phyloP scores from a whole-genome alignment of 2,113 vertebrate genomes.

The Cepphus grylle region DNA sequence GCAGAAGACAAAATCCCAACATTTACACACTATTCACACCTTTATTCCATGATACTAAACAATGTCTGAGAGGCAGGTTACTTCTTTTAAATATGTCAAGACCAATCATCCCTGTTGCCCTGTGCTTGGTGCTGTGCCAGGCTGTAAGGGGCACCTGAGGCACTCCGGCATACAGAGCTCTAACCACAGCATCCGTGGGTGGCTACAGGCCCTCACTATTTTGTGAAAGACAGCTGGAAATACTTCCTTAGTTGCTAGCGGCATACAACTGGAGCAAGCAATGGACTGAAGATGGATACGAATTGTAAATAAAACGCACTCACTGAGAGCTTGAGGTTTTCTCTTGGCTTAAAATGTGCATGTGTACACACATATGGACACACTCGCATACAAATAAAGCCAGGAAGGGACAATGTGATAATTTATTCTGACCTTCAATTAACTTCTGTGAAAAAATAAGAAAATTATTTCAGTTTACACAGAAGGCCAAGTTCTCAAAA shows the following conservation, averaged over 20 bases:
- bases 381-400: neutral
- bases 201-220: neutral
- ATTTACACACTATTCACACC: neutral
- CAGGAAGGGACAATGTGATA: neutral
- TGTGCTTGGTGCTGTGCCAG: rapidly evolving
- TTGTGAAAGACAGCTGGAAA: neutral
- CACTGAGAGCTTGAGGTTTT: neutral
- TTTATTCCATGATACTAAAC: neutral
- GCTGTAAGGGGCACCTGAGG: neutral
- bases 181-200: rapidly evolving
- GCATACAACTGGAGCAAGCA: neutral
- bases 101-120: neutral
- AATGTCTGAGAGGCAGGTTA: neutral
- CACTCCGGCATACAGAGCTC: rapidly evolving
- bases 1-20: neutral
- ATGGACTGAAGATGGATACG: neutral
- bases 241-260: neutral
- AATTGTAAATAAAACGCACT: neutral
- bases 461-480: neutral
- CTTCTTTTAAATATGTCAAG: neutral
- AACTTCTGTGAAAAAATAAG: neutral
- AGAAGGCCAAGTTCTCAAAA: neutral
- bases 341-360: neutral
- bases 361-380: neutral
- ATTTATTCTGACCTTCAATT: neutral